Base-by-base conservation (phyloP, 2,797 vertebrate genomes). In the Denticeps clupeoides region DNA sequence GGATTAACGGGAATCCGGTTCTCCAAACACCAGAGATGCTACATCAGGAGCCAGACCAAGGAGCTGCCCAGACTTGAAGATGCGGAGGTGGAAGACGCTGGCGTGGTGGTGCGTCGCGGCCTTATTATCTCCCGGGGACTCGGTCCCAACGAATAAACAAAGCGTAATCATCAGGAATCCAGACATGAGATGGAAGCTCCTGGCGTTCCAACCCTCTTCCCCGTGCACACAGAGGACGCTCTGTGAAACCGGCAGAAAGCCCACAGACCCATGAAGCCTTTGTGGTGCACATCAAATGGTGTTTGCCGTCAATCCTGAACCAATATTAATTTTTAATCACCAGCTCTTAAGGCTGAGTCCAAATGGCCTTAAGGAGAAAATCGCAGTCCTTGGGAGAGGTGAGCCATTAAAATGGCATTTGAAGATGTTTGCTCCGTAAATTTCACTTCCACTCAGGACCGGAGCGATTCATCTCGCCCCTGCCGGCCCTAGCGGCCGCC, bases 1-100 rank as follows among this genome's bases (percentile, higher is more conserved):
- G 94, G 92, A 75, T 89, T 96, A 72, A 92, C 87, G 1, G 90
- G 89, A 55, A 93, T 97, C 74, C 86, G 87, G 69, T 98, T 97
- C 58, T 81, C 88, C 63, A 88, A 89, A 60, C 87, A 95, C 81
- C 89, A 95, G 71, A 93, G 90, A 73, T 98, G 94, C 64, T 95
- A 96, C 86, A 91, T 97, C 83, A 90, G 85, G 81, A 87, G 80
- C 57, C 94, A 97, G 74, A 89, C 83, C 41, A 90, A 85, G 80
- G 86, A 87, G 49, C 80, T 98, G 47, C 91, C 92, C 59, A 75
- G 78, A 59, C 73, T 82, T 0, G 72, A 82, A 47, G 83, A 77
- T 56, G 60, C 69, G 72, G 65, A 74, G 43, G 62, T 82, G 46
- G 76, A 85, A 63, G 83, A 87, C 60, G 67, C 78, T 2, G 83